Conservation (phyloP, 2,113 vertebrate genomes). For the Psammodynastes pulverulentus region DNA sequence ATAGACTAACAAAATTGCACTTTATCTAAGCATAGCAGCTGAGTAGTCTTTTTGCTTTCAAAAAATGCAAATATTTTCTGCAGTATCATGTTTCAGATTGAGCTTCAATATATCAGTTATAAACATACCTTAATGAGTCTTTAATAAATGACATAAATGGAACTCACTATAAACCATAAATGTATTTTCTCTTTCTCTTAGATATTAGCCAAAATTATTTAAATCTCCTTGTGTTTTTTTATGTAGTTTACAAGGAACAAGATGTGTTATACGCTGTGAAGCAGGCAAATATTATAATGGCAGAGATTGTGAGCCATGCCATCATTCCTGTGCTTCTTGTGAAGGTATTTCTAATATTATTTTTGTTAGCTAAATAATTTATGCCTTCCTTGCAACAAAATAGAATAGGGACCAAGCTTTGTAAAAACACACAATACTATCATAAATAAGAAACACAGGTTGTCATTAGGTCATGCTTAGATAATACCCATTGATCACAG, state of each 20-base stretch:
- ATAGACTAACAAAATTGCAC: background rate
- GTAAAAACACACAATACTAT: background rate
- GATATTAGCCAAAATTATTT: background rate
- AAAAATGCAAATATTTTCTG: background rate
- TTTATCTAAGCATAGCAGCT: background rate
- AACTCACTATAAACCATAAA: background rate
- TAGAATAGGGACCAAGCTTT: background rate
- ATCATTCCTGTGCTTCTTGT: conserved; percentile 89
- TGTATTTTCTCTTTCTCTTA: background rate
- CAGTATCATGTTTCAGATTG: background rate
- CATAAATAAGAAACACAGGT: background rate
- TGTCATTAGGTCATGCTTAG: background rate
- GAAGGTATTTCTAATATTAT: conserved; percentile 74
- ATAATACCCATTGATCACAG: background rate
- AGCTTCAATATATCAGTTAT: background rate
- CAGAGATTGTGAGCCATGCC: conserved; percentile 86
- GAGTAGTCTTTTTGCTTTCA: background rate
- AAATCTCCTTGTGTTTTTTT: conserved; percentile 16
- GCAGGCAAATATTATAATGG: conserved; percentile 88
- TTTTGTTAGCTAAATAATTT: background rate
- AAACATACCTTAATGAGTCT: background rate
- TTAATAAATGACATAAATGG: background rate
- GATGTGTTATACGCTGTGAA: conserved; percentile 85
- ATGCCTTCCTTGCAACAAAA: background rate
- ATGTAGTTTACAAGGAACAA: conserved; percentile 85